phyloP scores from a whole-genome alignment of 1,140 invertebrate genomes.

The Danaus melanippus region DNA sequence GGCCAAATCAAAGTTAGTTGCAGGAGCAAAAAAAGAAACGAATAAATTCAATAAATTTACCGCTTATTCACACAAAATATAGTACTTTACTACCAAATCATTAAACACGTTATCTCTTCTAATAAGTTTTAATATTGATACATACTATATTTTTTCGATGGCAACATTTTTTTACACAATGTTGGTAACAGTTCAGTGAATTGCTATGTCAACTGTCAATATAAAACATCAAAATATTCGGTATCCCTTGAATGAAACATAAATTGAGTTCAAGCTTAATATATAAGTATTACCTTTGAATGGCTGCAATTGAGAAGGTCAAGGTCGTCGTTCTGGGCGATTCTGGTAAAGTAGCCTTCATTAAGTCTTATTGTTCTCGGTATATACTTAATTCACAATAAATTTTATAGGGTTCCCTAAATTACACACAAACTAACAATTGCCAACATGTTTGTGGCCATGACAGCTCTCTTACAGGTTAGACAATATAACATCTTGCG shows the following conservation, averaged over 20 bases:
- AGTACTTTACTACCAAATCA: no score
- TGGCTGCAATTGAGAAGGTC: slow-evolving; percentile 88
- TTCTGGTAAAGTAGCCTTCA: slow-evolving; percentile 78
- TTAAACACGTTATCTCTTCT: no score
- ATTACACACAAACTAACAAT: slow-evolving; percentile 29
- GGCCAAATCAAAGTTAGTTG: no score
- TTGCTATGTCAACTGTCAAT: slow-evolving; percentile 28
- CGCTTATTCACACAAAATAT: no score
- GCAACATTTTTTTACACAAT: background rate
- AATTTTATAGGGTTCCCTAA: slow-evolving; percentile 10
- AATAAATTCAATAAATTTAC: no score
- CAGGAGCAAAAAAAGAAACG: no score
- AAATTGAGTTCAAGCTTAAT: slow-evolving; percentile 22
- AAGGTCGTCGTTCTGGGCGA: slow-evolving; percentile 94
- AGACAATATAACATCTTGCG: slow-evolving; percentile 33
- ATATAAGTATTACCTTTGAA: slow-evolving; percentile 54
- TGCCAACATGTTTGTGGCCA: slow-evolving; percentile 47
- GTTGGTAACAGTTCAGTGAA: slow-evolving; percentile 17
- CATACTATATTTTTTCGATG: no score
- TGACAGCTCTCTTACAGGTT: slow-evolving; percentile 37
- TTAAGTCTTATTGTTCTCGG: slow-evolving; percentile 25
- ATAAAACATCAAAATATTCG: slow-evolving; percentile 32
- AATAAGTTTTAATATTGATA: no score
- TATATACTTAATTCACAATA: slow-evolving; percentile 18
- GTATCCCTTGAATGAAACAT: slow-evolving; percentile 1